Base-by-base conservation (phyloP, 2,888 invertebrate species). In the Stenodema calcarata region DNA sequence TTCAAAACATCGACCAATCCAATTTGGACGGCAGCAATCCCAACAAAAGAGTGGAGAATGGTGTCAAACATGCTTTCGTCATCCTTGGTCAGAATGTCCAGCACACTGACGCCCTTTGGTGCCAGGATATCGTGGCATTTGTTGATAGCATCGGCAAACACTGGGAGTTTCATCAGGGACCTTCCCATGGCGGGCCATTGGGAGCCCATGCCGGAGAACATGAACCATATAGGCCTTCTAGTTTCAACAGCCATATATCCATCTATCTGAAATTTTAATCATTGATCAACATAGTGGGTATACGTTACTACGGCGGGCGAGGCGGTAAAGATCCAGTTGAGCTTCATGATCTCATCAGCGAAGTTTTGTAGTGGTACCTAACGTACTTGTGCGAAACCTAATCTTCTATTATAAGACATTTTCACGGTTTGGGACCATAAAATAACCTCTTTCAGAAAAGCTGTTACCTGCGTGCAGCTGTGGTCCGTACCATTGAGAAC, bases 121-220 rank as follows among this genome's bases (percentile, higher is more conserved):
- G 92, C 92, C 11, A 96, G 91, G 0, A 93, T 92, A 89, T 92
- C 92, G 90, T 94, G 94, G 88, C 94, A 94, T 89, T 93, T 93
- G 88, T 94, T 91, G 88, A 97, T 94, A 18, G 96, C 94, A 76
- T 94, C 92, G 47, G 94, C 93, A 91, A 97, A 97, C 2, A 93
- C 91, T 0, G 95, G 95, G 41, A 97, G 92, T 89, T 92, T 92
- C 94, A 97, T 94, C 76, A 97, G 93, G 54, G 94, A 93, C 12
- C 93, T 92, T 3, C 95, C 97, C 96, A 98, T 97, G 88, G 95
- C 95, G 14, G 94, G 92, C 97, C 97, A 98, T 90, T 97, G 96
- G 0, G 96, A 95, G 0, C 97, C 96, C 96, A 98, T 96, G 42
- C 98, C 97, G 83, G 97, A 96, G 92, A 97, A 98, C 73, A 97